A percentile compares a stretch with the other conserved stretches of the same genome.
These are phyloP conservation scores for Meteorus sp. DNA, from an alignment of 1,140 invertebrate genomes.

Conservation along the genomic window DNA sequence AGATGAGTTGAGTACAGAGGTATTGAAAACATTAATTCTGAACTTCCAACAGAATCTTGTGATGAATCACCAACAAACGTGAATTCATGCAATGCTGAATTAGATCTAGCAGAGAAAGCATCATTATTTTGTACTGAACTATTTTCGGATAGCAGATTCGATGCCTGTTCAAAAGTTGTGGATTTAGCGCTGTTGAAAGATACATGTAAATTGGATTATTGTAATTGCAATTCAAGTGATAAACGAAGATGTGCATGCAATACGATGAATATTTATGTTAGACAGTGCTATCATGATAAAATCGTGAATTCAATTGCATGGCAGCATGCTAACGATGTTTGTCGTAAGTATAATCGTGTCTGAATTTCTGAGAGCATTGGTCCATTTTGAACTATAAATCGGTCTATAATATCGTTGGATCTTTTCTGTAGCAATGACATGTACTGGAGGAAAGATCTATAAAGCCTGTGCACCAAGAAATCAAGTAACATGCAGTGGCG, in stretches of 20 bases:
- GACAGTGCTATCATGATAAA: conserved; percentile 72
- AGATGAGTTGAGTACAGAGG: no score
- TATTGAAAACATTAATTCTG: no score
- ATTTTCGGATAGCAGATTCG: conserved; percentile 66
- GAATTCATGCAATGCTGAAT: conserved; percentile 54
- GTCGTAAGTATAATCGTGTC: conserved; percentile 67
- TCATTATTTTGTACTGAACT: conserved; percentile 66
- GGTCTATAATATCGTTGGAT: background rate
- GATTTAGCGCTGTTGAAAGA: conserved; percentile 62
- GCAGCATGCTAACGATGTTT: conserved; percentile 72
- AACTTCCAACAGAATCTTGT: conserved; percentile 63
- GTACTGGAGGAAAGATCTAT: conserved; percentile 70
- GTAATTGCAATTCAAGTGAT: conserved; percentile 64
- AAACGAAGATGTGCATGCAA: conserved; percentile 73
- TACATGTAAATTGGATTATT: conserved; percentile 79
- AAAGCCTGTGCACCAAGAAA: conserved; percentile 67
- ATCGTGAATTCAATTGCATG: conserved; percentile 66
- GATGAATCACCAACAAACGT: conserved; percentile 60
- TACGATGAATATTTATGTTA: conserved; percentile 74
- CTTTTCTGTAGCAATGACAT: conserved; percentile 67
- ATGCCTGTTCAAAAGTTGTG: conserved; percentile 65
- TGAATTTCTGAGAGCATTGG: background rate
- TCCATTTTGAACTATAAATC: background rate
- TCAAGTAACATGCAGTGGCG: conserved; percentile 62
- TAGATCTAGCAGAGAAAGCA: conserved; percentile 58